Percentiles rank a stretch among this genome's conserved stretches.
Evolutionary conservation across 2,888 invertebrate species (phyloP).

Genomic region (Theretra japonica): DNA sequence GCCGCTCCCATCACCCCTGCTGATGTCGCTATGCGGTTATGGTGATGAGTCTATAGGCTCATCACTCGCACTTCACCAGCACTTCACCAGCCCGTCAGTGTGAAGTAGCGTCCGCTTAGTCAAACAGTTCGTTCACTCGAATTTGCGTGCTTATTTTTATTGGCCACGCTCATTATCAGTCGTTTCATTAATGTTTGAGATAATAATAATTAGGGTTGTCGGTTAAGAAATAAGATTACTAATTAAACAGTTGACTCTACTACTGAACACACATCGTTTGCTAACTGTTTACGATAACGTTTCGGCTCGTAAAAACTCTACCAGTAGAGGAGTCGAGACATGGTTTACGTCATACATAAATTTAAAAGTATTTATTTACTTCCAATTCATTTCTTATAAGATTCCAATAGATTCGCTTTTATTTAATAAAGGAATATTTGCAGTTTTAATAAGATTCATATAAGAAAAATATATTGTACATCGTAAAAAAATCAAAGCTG

Average conservation of each 20-base stretch:
- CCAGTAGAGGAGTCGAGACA: not conserved
- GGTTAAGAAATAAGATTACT: constrained; percentile 14
- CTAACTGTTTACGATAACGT: not conserved
- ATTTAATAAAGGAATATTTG: not conserved
- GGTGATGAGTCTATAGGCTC: constrained; percentile 7
- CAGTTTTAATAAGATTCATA: constrained; percentile 18
- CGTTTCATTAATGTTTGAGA: constrained; percentile 1
- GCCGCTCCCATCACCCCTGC: constrained; percentile 62
- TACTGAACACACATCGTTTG: constrained; percentile 4
- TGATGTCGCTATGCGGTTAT: constrained; percentile 39
- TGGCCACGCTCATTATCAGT: constrained; percentile 10
- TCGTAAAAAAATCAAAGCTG: not conserved
- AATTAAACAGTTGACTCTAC: not conserved
- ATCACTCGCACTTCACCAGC: constrained; percentile 21
- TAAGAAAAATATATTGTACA: not conserved
- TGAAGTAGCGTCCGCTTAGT: not conserved
- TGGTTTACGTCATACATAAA: not conserved
- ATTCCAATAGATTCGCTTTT: not conserved
- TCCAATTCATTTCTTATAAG: not conserved
- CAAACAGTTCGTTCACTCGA: not conserved
- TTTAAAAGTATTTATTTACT: not conserved
- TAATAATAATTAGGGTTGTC: constrained; percentile 21
- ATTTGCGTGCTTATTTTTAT: constrained; percentile 25
- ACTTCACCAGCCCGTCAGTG: constrained; percentile 3
- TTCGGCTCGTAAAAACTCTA: not conserved